A percentile compares a stretch with the other conserved stretches of the same genome.
Evolutionary conservation across 2,113 vertebrate genomes (phyloP).

Genomic region (Hyperoodon ampullatus): DNA sequence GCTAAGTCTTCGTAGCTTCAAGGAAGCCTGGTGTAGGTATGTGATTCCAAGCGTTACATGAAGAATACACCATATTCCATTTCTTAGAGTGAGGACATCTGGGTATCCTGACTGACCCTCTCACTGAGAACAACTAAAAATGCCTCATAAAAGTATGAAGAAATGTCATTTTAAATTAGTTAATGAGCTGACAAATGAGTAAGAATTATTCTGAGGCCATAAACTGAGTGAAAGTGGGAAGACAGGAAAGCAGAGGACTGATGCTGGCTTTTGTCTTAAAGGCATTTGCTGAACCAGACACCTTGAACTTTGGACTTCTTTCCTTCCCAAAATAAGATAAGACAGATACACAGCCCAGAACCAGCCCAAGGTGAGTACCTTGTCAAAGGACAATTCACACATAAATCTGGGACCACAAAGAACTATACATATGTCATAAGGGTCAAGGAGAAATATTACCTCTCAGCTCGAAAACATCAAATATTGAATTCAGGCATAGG

Average conservation of each 20-base stretch:
- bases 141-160: not conserved
- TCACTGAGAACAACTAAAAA: not conserved
- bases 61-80: not conserved
- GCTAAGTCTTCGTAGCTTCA: not conserved
- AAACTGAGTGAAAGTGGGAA: not conserved
- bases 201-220: not conserved
- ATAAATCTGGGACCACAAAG: not conserved
- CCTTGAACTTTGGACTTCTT: not conserved
- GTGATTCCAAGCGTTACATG: not conserved
- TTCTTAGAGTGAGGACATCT: not conserved
- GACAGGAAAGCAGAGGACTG: not conserved
- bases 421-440: accelerated
- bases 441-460: not conserved
- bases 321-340: not conserved
- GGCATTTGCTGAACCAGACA: not conserved
- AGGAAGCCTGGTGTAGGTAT: not conserved
- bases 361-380: not conserved
- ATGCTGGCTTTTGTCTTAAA: not conserved
- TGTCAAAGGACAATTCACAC: not conserved
- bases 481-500: not conserved
- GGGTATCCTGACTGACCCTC: not conserved
- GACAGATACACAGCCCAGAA: not conserved
- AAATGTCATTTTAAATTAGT: not conserved
- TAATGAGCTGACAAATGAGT: not conserved
- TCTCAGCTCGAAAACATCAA: not conserved